Percentiles rank a stretch among this genome's conserved stretches.
phyloP scores from a whole-genome alignment of 2,113 vertebrate species.

The Pachycephala philippinensis region DNA sequence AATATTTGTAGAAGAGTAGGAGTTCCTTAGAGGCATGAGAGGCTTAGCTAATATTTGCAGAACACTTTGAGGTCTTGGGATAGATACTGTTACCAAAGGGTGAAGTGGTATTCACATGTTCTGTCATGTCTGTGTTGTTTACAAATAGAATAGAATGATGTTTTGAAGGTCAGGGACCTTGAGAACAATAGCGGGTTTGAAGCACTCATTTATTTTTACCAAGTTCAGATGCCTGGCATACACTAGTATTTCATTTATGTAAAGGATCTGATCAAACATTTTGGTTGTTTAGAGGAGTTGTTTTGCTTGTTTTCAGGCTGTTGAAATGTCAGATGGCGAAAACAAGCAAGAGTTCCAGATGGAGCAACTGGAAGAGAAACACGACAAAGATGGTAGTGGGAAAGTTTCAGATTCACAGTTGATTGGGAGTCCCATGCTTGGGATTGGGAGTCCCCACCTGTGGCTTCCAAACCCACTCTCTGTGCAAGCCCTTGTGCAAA shows the following conservation, averaged over 20 bases:
- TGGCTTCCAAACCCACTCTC: not conserved
- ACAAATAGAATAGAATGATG: slow-evolving; percentile 61
- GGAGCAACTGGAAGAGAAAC: slow-evolving; percentile 28
- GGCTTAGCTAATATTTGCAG: slow-evolving; percentile 45
- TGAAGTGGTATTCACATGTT: slow-evolving; percentile 49
- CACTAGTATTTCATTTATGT: slow-evolving; percentile 56
- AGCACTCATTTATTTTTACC: slow-evolving; percentile 59
- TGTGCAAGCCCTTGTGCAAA: slow-evolving; percentile 26
- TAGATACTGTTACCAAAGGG: slow-evolving; percentile 47
- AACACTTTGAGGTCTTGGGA: slow-evolving; percentile 15
- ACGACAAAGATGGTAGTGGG: not conserved
- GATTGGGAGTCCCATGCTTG: not conserved
- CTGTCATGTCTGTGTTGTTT: slow-evolving; percentile 58
- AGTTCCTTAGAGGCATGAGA: not conserved
- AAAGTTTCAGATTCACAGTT: not conserved
- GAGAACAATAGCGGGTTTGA: slow-evolving; percentile 65
- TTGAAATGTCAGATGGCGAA: slow-evolving; percentile 61
- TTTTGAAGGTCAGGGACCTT: slow-evolving; percentile 64
- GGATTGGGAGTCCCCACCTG: not conserved
- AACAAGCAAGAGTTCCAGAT: slow-evolving; percentile 60
- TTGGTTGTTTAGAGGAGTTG: slow-evolving; percentile 24
- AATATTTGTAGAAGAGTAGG: slow-evolving; percentile 44
- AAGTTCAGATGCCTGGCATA: slow-evolving; percentile 65
- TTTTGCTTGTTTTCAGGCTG: slow-evolving; percentile 55
- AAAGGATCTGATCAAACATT: slow-evolving; percentile 55